Base-by-base conservation (phyloP, 2,797 vertebrate species). In the Peromyscus melanophrys region DNA sequence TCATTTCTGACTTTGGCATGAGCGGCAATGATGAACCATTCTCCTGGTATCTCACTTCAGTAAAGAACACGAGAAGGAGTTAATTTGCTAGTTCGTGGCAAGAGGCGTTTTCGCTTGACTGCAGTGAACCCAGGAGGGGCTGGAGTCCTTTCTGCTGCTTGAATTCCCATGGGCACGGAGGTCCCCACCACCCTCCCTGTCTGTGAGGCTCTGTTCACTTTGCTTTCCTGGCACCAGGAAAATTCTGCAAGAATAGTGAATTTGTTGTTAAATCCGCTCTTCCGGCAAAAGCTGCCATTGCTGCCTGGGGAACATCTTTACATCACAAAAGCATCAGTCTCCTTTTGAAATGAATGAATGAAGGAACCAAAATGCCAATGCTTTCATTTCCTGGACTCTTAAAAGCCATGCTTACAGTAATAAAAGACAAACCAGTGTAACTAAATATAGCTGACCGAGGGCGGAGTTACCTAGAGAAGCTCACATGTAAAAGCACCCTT, bases 281-380 rank as follows among this genome's bases (percentile, higher is more conserved):
- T 96, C 89, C 55, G 37, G 96, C 89, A 81, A 92, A 95, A 82
- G 78, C 94, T 88, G 96, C 96, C 96, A 82, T 85, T 96, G 96
- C 98, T 97, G 97, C 96, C 96, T 65, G 29, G 96, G 96, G 94
- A 92, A 93, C 95, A 96, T 98, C 97, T 98, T 98, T 98, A 97
- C 98, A 98, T 98, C 95, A 98, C 98, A 98, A 98, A 98, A 98
- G 98, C 96, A 87, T 96, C 86, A 43, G 83, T 81, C 94, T 88
- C 87, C 95, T 97, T 98, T 98, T 88, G 87, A 98, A 97, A 92
- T 89, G 92, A 97, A 93, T 94, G 97, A 98, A 96, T 85, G 90
- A 96, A 90, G 80, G 96, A 90, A 97, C 92, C 94, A 87, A 97
- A 97, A 97, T 92, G 96, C 92, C 96, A 89, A 52, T 92, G 93